Evolutionary conservation across 2,797 vertebrate genomes (phyloP).

Genomic region (Malurus splendens): DNA sequence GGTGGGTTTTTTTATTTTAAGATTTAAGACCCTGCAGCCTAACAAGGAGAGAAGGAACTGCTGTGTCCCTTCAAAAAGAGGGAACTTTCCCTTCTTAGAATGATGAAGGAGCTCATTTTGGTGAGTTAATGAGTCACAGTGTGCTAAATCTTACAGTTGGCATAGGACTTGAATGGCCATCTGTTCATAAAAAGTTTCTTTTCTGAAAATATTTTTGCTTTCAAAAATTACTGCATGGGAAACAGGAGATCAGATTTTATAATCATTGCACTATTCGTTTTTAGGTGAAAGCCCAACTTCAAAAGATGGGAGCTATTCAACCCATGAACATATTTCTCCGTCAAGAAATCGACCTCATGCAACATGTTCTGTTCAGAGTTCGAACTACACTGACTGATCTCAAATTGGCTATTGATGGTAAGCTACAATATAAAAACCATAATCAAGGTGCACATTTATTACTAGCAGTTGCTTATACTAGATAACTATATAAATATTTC

Average conservation of each 20-base stretch:
- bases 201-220: not conserved
- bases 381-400: constrained; percentile 79
- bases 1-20: not conserved
- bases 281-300: constrained; percentile 77
- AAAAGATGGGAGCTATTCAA: constrained; percentile 80
- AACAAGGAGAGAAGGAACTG: not conserved
- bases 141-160: constrained; percentile 14
- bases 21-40: not conserved
- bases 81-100: not conserved
- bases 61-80: not conserved
- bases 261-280: not conserved
- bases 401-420: constrained; percentile 81
- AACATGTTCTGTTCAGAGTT: constrained; percentile 75
- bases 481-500: not conserved
- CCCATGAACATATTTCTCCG: constrained; percentile 83
- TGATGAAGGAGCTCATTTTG: not conserved
- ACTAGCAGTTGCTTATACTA: not conserved
- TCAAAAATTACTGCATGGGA: not conserved
- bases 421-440: not conserved
- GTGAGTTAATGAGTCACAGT: constrained; percentile 18
- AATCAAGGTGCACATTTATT: not conserved
- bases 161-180: not conserved
- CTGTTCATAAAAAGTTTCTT: not conserved
- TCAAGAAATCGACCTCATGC: constrained; percentile 85
- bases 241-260: not conserved